phyloP scores from a whole-genome alignment of 2,888 invertebrate genomes.

The Agrotis puta region DNA sequence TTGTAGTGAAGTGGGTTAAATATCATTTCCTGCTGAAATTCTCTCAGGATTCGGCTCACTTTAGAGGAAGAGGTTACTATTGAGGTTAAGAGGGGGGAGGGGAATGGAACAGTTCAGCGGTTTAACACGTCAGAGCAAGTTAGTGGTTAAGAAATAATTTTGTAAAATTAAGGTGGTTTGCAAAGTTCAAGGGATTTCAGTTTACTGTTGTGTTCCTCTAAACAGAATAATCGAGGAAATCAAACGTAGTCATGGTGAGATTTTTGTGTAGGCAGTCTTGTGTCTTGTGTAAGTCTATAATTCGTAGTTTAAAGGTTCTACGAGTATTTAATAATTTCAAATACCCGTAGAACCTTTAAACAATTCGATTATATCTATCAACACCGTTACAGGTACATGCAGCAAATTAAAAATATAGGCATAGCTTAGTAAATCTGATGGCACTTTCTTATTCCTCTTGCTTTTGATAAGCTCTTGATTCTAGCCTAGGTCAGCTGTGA shows the following conservation, averaged over 20 bases:
- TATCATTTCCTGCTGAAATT: conserved; percentile 33
- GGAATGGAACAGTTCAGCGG: neutral
- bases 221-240: neutral
- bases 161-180: neutral
- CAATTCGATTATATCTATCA: too few relatives aligned
- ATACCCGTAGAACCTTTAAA: too few relatives aligned
- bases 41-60: conserved; percentile 15
- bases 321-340: too few relatives aligned
- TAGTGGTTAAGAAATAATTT: conserved; percentile 3
- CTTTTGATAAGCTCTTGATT: too few relatives aligned
- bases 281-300: too few relatives aligned
- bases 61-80: neutral
- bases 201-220: neutral
- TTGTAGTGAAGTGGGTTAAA: conserved; percentile 26
- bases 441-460: too few relatives aligned
- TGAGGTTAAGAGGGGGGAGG: neutral
- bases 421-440: too few relatives aligned
- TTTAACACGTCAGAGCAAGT: conserved; percentile 26
- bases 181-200: conserved; percentile 1
- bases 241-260: neutral
- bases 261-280: too few relatives aligned
- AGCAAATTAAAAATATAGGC: too few relatives aligned
- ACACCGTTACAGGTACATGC: too few relatives aligned
- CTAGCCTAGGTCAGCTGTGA: too few relatives aligned
- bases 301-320: too few relatives aligned